These are phyloP conservation scores for Crocidura indochinensis DNA, from an alignment of 2,797 vertebrate genomes.

Conservation along the genomic window DNA sequence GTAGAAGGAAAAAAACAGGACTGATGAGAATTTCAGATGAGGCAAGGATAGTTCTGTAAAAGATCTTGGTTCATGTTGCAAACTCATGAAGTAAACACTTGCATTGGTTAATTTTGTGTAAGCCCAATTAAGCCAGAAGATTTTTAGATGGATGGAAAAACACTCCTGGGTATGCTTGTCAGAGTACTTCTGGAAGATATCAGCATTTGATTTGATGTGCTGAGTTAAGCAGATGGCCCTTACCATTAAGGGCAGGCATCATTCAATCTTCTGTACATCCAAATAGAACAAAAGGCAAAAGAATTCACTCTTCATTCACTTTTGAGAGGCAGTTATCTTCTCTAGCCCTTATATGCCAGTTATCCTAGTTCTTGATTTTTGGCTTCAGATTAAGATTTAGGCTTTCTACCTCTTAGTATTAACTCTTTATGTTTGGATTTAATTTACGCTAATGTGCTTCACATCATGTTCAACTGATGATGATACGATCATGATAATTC, in stretches of 20 bases:
- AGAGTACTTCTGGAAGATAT: not conserved
- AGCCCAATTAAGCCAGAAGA: not conserved
- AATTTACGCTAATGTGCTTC: not conserved
- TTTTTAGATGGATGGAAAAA: not conserved
- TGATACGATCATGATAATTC: too few species aligned
- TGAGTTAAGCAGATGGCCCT: not conserved
- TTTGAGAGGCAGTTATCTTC: too few species aligned
- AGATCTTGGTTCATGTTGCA: not conserved
- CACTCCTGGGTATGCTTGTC: not conserved
- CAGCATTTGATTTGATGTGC: not conserved
- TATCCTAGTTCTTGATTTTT: not conserved
- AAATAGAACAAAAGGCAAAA: not conserved
- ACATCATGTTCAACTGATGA: not conserved
- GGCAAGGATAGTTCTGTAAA: not conserved
- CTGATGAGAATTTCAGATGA: not conserved
- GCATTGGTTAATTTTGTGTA: not conserved
- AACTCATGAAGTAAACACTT: not conserved
- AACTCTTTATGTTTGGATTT: not conserved
- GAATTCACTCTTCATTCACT: not conserved
- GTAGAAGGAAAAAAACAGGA: accelerated
- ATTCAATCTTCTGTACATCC: not conserved
- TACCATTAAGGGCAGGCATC: not conserved
- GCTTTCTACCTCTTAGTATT: not conserved
- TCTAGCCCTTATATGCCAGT: not conserved
- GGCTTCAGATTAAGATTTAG: not conserved